Evolutionary conservation across 2,113 vertebrate species (phyloP).

Genomic region (Megaptera novaeangliae): DNA sequence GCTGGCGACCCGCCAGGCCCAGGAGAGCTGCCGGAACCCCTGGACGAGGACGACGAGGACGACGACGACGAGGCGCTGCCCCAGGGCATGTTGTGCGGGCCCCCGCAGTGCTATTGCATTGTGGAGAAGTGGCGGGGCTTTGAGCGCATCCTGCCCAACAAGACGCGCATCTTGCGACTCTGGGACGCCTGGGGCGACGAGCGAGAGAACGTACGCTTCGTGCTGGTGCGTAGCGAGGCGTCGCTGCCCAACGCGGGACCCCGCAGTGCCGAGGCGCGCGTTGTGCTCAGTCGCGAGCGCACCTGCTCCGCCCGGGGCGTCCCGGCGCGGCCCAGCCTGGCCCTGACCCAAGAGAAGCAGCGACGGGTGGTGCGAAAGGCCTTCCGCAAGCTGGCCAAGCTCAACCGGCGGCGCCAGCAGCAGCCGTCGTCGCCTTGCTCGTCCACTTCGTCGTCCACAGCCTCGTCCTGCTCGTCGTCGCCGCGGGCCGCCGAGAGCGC

Average conservation of each 20-base stretch:
- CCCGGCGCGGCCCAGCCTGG: conserved; percentile 73
- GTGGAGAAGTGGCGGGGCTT: conserved; percentile 97
- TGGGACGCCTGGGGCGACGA: conserved; percentile 95
- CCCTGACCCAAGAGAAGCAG: conserved; percentile 88
- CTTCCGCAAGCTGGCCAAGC: conserved; percentile 95
- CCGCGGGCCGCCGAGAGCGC: conserved; percentile 77
- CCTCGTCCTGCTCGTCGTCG: conserved; percentile 51
- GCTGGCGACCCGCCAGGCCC: neutral
- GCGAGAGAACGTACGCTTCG: conserved; percentile 91
- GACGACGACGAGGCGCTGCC: conserved; percentile 45
- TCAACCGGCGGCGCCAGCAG: conserved; percentile 86
- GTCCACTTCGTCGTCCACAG: conserved; percentile 61
- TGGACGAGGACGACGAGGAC: conserved; percentile 60
- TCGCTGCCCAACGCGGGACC: conserved; percentile 86
- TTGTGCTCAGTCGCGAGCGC: conserved; percentile 89
- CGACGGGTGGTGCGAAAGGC: conserved; percentile 92
- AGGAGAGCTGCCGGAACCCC: conserved; percentile 25
- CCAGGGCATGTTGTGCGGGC: conserved; percentile 85
- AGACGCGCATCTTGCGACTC: conserved; percentile 91
- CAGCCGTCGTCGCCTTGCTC: conserved; percentile 61
- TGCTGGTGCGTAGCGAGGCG: conserved; percentile 89
- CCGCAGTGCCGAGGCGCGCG: conserved; percentile 92
- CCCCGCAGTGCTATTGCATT: conserved; percentile 89
- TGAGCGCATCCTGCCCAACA: conserved; percentile 91
- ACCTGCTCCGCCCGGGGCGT: conserved; percentile 78